phyloP scores from a whole-genome alignment of 1,140 invertebrate species.

The Drosophila arizonae region DNA sequence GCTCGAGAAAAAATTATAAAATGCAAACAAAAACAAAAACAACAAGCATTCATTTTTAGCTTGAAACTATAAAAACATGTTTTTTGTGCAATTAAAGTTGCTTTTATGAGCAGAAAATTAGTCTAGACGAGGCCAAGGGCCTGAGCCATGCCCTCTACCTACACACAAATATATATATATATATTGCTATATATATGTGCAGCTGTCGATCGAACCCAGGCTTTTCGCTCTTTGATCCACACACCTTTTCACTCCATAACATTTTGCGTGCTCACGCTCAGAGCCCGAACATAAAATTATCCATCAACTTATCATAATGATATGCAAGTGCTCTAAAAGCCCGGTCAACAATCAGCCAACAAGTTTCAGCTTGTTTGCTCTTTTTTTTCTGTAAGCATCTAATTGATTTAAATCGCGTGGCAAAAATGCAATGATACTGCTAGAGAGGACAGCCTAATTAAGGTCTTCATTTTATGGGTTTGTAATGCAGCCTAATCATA shows the following conservation, averaged over 20 bases:
- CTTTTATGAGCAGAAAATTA: slow-evolving; percentile 74
- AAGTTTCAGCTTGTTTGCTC: background rate
- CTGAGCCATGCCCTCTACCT: background rate
- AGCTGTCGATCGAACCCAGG: slow-evolving; percentile 9
- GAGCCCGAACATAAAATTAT: slow-evolving; percentile 48
- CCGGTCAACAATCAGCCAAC: background rate
- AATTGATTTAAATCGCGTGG: slow-evolving; percentile 40
- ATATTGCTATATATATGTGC: slow-evolving; percentile 9
- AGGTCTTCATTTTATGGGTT: no score
- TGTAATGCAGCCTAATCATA: no score
- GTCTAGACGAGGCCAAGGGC: slow-evolving; percentile 46
- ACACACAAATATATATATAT: background rate
- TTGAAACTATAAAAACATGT: slow-evolving; percentile 71
- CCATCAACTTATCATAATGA: slow-evolving; percentile 25
- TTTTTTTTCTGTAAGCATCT: slow-evolving; percentile 8
- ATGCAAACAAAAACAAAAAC: slow-evolving; percentile 12
- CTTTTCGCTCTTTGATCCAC: background rate
- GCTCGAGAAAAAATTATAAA: slow-evolving; percentile 9
- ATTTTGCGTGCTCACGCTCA: slow-evolving; percentile 55
- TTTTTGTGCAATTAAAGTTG: slow-evolving; percentile 67
- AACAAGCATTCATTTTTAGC: slow-evolving; percentile 34
- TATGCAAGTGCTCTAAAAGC: slow-evolving; percentile 30
- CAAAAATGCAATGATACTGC: slow-evolving; percentile 25
- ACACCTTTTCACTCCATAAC: background rate
- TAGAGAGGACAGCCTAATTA: background rate